Percentiles rank a stretch among this genome's conserved stretches.
These are phyloP conservation scores for Stenopsyche tienmushanensis DNA, from an alignment of 1,140 invertebrate species.

Conservation along the genomic window DNA sequence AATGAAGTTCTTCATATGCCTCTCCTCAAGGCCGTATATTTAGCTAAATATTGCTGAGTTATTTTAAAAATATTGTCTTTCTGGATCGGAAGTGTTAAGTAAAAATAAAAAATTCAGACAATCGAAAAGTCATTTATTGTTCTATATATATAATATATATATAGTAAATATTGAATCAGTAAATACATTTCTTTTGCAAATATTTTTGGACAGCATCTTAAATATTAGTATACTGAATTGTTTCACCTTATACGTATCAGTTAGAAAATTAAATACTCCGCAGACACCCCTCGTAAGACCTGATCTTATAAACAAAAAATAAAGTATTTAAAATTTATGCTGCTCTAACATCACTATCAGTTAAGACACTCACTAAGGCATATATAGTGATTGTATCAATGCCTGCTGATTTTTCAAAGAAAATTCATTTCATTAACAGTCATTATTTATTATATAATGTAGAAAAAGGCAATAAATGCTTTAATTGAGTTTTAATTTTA, in stretches of 20 bases:
- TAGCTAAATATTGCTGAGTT: too few species aligned
- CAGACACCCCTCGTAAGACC: not conserved
- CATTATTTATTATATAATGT: too few species aligned
- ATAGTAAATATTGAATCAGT: conserved; percentile 39
- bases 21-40: too few species aligned
- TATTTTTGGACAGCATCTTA: conserved; percentile 40
- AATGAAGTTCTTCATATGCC: not conserved
- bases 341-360: not conserved
- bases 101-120: conserved; percentile 35
- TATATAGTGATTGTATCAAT: not conserved
- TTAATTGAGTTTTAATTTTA: too few species aligned
- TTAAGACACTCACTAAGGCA: conserved; percentile 8
- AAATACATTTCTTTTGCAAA: conserved; percentile 42
- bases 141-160: conserved; percentile 31
- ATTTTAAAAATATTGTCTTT: too few species aligned
- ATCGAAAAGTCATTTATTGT: conserved; percentile 31
- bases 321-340: not conserved
- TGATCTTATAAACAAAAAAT: not conserved
- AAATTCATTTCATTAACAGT: not conserved
- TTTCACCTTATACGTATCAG: conserved; percentile 31
- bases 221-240: conserved; percentile 41
- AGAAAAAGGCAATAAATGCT: too few species aligned
- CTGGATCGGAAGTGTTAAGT: not conserved
- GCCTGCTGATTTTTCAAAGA: not conserved
- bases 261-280: conserved; percentile 16